Evolutionary conservation across 2,888 invertebrate genomes (phyloP), one percentile per base, ranked within the genome.

Genomic region (Agrochola litura): DNA sequence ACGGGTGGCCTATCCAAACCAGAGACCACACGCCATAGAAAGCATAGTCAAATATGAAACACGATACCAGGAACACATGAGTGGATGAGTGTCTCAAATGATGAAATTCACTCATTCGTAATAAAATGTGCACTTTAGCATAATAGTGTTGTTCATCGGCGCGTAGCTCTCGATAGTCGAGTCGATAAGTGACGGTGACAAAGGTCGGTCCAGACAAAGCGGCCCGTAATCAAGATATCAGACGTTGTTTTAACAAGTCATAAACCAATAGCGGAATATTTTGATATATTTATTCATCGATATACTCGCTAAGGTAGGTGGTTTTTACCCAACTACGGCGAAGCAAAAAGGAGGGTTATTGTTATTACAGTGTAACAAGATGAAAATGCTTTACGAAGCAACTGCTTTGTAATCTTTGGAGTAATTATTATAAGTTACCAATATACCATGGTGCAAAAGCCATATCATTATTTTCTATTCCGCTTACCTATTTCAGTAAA

Each of bases 121-220:
- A 89, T 86, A 84, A 83, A 76, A 76, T 84, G 79, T 81, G 91
- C 84, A 83, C 68, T 82, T 81, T 73, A 76, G 79, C 69, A 77
- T 92, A 91, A 93, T 93, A 93, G 92, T 92, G 93, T 86, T 92
- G 93, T 93, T 85, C 91, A 90, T 85, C 89, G 88, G 89, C 76
- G 93, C 93, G 58, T 76, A 60, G 30, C 58, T 91, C 89, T 88
- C 91, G 92, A 94, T 93, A 90, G 89, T 80, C 74, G 83, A 89
- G 86, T 89, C 90, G 94, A 93, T 93, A 92, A 92, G 88, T 89
- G 87, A 85, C 84, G 93, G 91, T 93, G 95, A 95, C 95, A 95
- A 95, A 94, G 94, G 94, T 91, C 94, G 93, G 93, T 80, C 88
- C 87, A 88, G 89, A 94, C 94, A 94, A 93, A 94, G 94, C 92